These are phyloP conservation scores for Lasioglossum figueresi DNA, from an alignment of 2,888 invertebrate species.

Conservation along the genomic window DNA sequence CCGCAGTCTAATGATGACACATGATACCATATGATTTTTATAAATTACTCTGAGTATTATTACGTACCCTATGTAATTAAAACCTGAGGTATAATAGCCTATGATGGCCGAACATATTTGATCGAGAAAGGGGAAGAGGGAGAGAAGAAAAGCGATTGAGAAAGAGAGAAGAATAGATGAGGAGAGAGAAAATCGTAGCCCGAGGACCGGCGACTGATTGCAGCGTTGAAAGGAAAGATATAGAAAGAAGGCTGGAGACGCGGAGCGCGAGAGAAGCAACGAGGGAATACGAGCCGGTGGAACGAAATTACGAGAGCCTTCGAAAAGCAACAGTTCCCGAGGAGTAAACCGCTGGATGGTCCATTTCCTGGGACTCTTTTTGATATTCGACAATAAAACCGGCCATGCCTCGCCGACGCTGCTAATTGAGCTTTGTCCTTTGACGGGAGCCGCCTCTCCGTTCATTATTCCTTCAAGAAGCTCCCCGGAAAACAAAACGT, in stretches of 20 bases:
- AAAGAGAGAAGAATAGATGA: not conserved
- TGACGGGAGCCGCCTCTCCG: not conserved
- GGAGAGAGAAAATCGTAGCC: not conserved
- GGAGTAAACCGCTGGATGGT: conserved; percentile 52
- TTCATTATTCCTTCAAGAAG: conserved; percentile 17
- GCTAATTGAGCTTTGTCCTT: conserved; percentile 52
- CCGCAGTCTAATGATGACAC: too few species aligned
- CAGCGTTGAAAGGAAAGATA: not conserved
- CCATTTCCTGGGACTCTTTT: conserved; percentile 31
- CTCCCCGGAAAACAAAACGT: conserved; percentile 11
- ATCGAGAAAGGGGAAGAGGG: too few species aligned
- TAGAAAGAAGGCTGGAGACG: not conserved
- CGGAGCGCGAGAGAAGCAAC: not conserved
- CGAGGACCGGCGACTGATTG: not conserved
- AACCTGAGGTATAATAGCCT: too few species aligned
- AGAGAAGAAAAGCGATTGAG: too few species aligned
- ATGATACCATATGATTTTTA: too few species aligned
- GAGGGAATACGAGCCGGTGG: not conserved
- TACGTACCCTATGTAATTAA: too few species aligned
- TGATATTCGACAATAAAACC: conserved; percentile 51
- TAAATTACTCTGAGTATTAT: too few species aligned
- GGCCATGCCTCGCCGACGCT: conserved; percentile 16
- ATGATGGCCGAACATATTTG: too few species aligned
- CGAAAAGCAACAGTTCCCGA: conserved; percentile 41
- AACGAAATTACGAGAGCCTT: conserved; percentile 20